Evolutionary conservation across 2,888 invertebrate species (phyloP), one percentile per base, ranked within the genome.

Genomic region (Eilema depressum): DNA sequence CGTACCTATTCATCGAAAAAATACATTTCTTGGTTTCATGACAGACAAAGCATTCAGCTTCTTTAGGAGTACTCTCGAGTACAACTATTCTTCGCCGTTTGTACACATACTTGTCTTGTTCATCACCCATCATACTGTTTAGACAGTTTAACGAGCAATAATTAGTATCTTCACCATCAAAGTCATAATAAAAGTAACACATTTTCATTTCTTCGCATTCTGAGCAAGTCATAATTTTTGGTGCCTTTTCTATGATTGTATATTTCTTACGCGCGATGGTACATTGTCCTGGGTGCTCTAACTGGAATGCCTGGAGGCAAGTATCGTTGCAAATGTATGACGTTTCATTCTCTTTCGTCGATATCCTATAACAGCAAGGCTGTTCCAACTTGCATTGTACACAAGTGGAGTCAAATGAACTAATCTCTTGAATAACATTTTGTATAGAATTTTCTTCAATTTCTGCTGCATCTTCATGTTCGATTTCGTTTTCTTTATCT

Each of bases 71-170:
- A 26, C 84, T 82, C 72, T 96, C 96, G 26, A 94, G 92, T 0
- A 96, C 92, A 0, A 92, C 87, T 76, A 96, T 95, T 79, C 93
- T 93, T 79, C 96, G 92, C 72, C 96, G 91, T 75, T 96, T 95
- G 73, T 96, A 93, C 23, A 93, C 90, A 81, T 96, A 96, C 83
- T 96, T 96, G 0, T 96, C 96, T 41, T 91, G 91, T 79, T 96
- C 95, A 33, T 93, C 95, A 0, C 91, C 95, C 88, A 96, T 93
- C 90, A 96, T 93, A 57, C 95, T 93, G 77, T 96, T 91, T 23
- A 96, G 91, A 75, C 96, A 96, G 7, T 88, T 87, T 41, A 95
- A 86, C 65, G 96, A 96, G 68, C 96, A 91, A 80, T 96, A 96
- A 71, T 95, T 91, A 0, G 92, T 95, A 70, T 95, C 93, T 69